These are phyloP conservation scores for Xenopus borealis DNA, from an alignment of 2,113 vertebrate species.

Conservation along the genomic window DNA sequence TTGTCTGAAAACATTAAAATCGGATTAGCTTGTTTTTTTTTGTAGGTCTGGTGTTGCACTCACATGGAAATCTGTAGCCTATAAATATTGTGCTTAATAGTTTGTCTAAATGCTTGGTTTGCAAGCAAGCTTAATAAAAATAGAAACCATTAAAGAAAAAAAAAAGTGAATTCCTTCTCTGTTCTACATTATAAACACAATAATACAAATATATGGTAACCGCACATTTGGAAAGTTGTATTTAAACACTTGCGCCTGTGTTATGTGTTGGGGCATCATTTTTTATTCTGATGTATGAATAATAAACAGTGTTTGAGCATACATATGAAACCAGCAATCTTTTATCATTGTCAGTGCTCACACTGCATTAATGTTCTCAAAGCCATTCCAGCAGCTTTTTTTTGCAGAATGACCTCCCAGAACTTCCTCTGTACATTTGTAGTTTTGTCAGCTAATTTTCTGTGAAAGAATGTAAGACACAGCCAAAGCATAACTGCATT, in stretches of 20 bases:
- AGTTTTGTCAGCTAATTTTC: slow-evolving; percentile 38
- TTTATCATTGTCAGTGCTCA: background rate
- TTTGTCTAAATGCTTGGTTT: background rate
- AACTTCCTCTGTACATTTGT: slow-evolving; percentile 13
- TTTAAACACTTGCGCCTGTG: background rate
- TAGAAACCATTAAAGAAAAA: background rate
- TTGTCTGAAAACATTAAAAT: slow-evolving; percentile 34
- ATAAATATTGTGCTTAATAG: background rate
- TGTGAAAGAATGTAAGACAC: slow-evolving; percentile 11
- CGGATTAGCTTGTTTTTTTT: slow-evolving; percentile 36
- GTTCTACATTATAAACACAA: background rate
- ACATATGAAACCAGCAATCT: background rate
- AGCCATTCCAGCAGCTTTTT: slow-evolving; percentile 2
- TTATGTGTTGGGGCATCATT: background rate
- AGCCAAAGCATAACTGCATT: slow-evolving; percentile 19
- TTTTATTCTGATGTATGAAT: background rate
- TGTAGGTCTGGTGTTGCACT: background rate
- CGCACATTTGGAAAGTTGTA: background rate
- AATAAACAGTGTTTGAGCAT: background rate
- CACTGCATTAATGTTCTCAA: background rate
- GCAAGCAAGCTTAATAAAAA: background rate
- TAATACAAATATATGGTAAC: background rate
- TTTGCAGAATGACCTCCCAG: background rate
- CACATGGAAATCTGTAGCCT: slow-evolving; percentile 1
- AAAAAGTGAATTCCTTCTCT: background rate